Conservation (phyloP, 2,888 invertebrate species). For the Tyria jacobaeae region DNA sequence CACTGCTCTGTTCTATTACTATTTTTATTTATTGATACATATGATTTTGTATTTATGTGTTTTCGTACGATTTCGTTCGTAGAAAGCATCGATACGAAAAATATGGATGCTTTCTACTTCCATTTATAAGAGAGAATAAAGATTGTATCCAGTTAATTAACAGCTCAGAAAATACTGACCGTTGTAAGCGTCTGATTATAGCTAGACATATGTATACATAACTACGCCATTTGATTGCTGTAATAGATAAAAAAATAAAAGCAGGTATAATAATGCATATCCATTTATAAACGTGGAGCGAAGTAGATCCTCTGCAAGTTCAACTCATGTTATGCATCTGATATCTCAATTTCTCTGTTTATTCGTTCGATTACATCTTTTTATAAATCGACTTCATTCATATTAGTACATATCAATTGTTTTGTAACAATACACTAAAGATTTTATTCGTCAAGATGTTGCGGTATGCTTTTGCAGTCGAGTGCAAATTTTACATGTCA, state of each 20-base stretch:
- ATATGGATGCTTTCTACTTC: no score
- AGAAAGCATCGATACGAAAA: no score
- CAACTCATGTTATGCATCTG: background rate
- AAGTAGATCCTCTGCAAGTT: background rate
- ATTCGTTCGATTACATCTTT: constrained; percentile 10
- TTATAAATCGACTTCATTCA: constrained; percentile 33
- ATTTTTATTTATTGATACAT: no score
- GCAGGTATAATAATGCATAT: background rate
- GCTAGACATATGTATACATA: background rate
- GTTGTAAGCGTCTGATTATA: background rate
- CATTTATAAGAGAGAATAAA: no score
- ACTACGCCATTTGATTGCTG: no score
- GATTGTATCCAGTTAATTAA: background rate
- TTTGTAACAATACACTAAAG: constrained; percentile 28
- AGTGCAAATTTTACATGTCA: constrained; percentile 52
- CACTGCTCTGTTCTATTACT: no score
- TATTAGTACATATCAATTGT: constrained; percentile 25
- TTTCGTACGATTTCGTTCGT: no score
- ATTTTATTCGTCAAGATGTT: constrained; percentile 32
- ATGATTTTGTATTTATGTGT: no score
- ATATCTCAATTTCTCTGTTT: constrained; percentile 13
- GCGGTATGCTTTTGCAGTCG: constrained; percentile 51
- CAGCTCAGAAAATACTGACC: background rate
- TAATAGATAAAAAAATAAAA: background rate
- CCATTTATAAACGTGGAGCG: background rate